Conservation (phyloP, 37 sponge, comb jelly and placozoan species). For the Ephydatia muelleri region DNA sequence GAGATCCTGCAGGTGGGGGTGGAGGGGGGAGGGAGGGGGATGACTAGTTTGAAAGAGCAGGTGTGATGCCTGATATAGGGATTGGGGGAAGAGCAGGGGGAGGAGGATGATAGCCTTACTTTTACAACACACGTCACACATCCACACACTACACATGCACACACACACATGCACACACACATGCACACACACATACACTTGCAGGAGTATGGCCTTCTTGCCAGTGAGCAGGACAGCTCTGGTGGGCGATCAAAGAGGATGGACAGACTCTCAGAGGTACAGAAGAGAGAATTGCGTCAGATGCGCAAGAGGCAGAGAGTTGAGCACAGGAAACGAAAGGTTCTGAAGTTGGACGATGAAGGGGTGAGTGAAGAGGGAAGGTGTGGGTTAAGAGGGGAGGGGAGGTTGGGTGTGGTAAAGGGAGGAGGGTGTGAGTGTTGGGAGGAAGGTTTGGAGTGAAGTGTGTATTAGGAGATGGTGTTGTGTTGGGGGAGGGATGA, state of each 20-base stretch:
- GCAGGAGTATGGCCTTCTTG: constrained; percentile 56
- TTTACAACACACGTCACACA: too few relatives aligned
- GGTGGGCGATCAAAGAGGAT: constrained; percentile 7
- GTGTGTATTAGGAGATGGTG: background rate
- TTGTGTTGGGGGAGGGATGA: background rate
- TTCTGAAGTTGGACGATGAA: constrained; percentile 78
- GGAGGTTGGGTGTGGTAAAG: too few relatives aligned
- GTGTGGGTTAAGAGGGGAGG: too few relatives aligned
- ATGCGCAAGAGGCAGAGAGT: constrained; percentile 70
- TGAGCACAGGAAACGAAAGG: constrained; percentile 68
- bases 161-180: background rate
- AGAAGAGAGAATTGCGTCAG: constrained; percentile 64
- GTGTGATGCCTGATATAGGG: background rate
- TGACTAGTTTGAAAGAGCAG: background rate
- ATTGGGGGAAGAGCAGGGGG: background rate
- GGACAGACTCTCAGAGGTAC: constrained; percentile 42
- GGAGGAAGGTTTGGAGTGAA: too few relatives aligned
- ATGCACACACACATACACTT: background rate
- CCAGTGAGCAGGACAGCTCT: constrained; percentile 4
- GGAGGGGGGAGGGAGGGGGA: too few relatives aligned
- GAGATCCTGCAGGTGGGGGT: constrained; percentile 69
- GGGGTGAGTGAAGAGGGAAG: constrained; percentile 50
- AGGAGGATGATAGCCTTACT: background rate
- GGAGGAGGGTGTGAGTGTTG: background rate
- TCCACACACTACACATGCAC: too few relatives aligned